phyloP scores from a whole-genome alignment of 1,140 invertebrate species.

The Penaeus chinensis region DNA sequence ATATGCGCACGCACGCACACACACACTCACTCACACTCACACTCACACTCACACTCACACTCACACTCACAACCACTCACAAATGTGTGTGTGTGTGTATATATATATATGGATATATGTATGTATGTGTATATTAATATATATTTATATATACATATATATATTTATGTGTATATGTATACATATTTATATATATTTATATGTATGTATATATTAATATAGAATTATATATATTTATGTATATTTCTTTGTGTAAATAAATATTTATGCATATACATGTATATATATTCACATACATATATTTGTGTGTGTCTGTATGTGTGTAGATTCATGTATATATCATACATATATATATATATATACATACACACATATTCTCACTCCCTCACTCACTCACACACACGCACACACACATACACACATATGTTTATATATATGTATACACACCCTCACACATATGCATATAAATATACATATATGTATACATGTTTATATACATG shows the following conservation, averaged over 20 bases:
- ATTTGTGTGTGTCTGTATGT: too few relatives aligned
- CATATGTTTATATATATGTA: conserved; percentile 5
- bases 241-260: too few relatives aligned
- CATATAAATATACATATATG: conserved; percentile 21
- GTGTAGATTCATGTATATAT: too few relatives aligned
- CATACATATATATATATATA: too few relatives aligned
- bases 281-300: too few relatives aligned
- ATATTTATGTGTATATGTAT: background rate
- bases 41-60: conserved; percentile 34
- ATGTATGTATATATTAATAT: background rate
- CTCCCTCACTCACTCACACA: too few relatives aligned
- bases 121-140: background rate
- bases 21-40: conserved; percentile 36
- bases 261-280: too few relatives aligned
- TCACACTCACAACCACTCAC: conserved; percentile 29
- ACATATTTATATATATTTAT: background rate
- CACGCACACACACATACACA: background rate
- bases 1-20: conserved; percentile 18
- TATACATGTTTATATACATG: conserved; percentile 35
- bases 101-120: background rate
- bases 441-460: background rate
- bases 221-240: background rate
- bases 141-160: conserved; percentile 6
- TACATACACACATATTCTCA: too few relatives aligned
- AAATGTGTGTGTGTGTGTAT: background rate